phyloP scores from a whole-genome alignment of 1,140 invertebrate genomes.

The Eumeta japonica region DNA sequence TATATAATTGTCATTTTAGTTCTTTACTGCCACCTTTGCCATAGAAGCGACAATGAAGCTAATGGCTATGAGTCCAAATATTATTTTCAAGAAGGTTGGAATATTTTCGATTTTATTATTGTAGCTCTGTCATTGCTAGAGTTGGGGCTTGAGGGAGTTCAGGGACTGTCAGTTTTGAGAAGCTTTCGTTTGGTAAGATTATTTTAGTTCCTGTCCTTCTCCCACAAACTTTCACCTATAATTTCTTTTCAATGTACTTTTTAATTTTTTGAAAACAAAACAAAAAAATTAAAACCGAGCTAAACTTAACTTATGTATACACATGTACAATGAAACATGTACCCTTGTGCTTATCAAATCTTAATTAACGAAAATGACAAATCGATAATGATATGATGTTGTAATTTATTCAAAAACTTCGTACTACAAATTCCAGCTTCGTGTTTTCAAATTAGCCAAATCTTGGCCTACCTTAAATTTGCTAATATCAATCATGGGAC shows the following conservation, averaged over 20 bases:
- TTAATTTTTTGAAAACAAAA: too few relatives aligned
- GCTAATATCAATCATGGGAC: slow-evolving; percentile 97
- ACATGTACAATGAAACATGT: too few relatives aligned
- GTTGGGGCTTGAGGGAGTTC: slow-evolving; percentile 87
- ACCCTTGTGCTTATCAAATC: too few relatives aligned
- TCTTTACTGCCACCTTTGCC: slow-evolving; percentile 96
- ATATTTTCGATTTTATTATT: slow-evolving; percentile 98
- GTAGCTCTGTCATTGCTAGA: slow-evolving; percentile 93
- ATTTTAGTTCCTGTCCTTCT: too few relatives aligned
- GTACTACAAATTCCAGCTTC: slow-evolving; percentile 86
- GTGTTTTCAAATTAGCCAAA: slow-evolving; percentile 99
- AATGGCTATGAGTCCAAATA: slow-evolving; percentile 95
- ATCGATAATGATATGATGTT: too few relatives aligned
- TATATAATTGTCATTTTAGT: too few relatives aligned
- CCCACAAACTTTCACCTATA: too few relatives aligned
- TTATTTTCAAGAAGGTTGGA: slow-evolving; percentile 99
- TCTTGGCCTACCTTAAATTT: slow-evolving; percentile 98
- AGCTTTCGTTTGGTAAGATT: slow-evolving; percentile 92
- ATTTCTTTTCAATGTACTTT: too few relatives aligned
- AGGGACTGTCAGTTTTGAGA: slow-evolving; percentile 93
- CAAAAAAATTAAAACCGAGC: too few relatives aligned
- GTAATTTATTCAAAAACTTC: too few relatives aligned
- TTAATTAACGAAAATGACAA: too few relatives aligned
- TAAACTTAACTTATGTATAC: too few relatives aligned
- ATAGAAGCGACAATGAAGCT: slow-evolving; percentile 95